Conservation (phyloP, 2,797 vertebrate genomes). For the Lagodon rhomboides region DNA sequence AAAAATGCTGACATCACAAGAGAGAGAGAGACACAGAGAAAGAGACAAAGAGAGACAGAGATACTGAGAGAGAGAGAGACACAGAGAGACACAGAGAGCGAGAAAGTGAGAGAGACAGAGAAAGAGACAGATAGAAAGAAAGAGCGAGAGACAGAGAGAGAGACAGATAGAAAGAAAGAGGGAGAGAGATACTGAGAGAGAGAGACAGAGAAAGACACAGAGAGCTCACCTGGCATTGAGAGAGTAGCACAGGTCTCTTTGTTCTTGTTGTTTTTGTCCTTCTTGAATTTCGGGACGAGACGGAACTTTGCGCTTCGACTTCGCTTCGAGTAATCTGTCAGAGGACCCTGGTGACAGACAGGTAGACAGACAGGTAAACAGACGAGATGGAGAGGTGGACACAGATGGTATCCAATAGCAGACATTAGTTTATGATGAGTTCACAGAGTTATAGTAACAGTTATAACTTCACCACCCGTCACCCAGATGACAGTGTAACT, state of each 20-base stretch:
- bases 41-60: background rate
- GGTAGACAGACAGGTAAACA: background rate
- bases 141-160: background rate
- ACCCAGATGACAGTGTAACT: too few relatives aligned
- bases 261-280: slow-evolving; percentile 97
- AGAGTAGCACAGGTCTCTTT: slow-evolving; percentile 89
- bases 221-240: slow-evolving; percentile 88
- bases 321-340: slow-evolving; percentile 92
- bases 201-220: background rate
- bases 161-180: background rate
- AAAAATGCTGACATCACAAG: background rate
- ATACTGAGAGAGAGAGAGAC: slow-evolving; percentile 62
- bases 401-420: too few relatives aligned
- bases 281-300: slow-evolving; percentile 97
- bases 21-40: slow-evolving; percentile 29
- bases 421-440: too few relatives aligned
- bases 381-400: too few relatives aligned
- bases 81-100: background rate
- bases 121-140: background rate
- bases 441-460: too few relatives aligned
- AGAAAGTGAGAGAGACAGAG: slow-evolving; percentile 20
- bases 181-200: slow-evolving; percentile 62
- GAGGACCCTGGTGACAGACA: slow-evolving; percentile 82
- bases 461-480: too few relatives aligned
- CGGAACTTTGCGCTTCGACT: slow-evolving; percentile 94